phyloP scores from a whole-genome alignment of 2,888 invertebrate genomes.

The Oegoconia quadripuncta region DNA sequence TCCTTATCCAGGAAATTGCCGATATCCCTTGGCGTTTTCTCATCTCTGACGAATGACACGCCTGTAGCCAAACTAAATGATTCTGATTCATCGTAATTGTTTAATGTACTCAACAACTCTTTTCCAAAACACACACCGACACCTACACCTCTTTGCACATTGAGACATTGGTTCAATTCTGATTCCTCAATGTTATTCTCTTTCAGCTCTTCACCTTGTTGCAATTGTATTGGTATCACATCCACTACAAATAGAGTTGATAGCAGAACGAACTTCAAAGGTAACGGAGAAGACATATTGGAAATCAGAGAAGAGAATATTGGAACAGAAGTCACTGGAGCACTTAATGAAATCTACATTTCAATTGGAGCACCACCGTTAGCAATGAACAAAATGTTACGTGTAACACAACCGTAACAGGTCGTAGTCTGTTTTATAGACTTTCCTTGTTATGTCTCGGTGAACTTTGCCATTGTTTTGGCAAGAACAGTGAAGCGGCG shows the following conservation, averaged over 20 bases:
- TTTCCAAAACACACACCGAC: conserved; percentile 84
- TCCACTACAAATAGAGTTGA: conserved; percentile 35
- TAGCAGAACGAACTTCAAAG: conserved; percentile 24
- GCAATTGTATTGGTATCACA: conserved; percentile 57
- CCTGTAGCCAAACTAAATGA: conserved; percentile 83
- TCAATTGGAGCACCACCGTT: conserved; percentile 37
- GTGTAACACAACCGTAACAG: conserved; percentile 57
- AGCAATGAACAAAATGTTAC: conserved; percentile 48
- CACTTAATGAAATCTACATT: conserved; percentile 16
- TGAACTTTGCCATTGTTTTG: conserved; percentile 76
- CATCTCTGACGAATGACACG: conserved; percentile 81
- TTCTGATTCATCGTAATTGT: conserved; percentile 82
- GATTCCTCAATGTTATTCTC: conserved; percentile 52
- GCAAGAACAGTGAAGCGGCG: conserved; percentile 35
- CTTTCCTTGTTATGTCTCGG: conserved; percentile 72
- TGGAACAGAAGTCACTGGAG: background rate
- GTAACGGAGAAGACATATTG: conserved; percentile 25
- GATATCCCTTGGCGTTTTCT: conserved; percentile 82
- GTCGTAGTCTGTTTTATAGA: conserved; percentile 66
- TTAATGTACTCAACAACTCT: conserved; percentile 82
- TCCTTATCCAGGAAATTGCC: conserved; percentile 85
- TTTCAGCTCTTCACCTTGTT: conserved; percentile 57
- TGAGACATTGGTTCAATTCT: conserved; percentile 63
- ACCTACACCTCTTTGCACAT: conserved; percentile 56
- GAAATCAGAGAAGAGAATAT: background rate